Percentiles rank a stretch among this genome's conserved stretches.
phyloP scores from a whole-genome alignment of 1,140 invertebrate species.

The Antheraea pernyi region DNA sequence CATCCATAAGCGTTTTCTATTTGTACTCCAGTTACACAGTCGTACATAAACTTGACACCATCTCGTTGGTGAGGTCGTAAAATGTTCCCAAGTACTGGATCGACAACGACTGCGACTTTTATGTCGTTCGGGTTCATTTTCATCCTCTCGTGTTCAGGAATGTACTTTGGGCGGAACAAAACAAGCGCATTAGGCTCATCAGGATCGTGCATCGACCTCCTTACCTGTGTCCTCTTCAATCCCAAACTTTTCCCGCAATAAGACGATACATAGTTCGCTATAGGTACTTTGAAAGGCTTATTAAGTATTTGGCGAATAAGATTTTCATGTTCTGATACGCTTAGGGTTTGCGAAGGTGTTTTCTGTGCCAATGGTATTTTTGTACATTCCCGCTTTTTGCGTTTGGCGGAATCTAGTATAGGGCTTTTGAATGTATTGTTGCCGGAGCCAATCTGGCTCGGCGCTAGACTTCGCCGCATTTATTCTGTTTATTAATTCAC shows the following conservation, averaged over 20 bases:
- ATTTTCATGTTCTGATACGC: conserved; percentile 78
- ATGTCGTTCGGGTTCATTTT: conserved; percentile 83
- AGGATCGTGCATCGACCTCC: conserved; percentile 94
- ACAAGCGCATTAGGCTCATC: conserved; percentile 96
- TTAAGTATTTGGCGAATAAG: conserved; percentile 90
- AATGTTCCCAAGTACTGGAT: conserved; percentile 94
- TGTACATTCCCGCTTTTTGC: conserved; percentile 63
- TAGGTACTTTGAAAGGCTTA: conserved; percentile 97
- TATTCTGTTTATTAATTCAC: conserved; percentile 14
- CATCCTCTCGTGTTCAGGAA: conserved; percentile 91
- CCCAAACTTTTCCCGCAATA: conserved; percentile 83
- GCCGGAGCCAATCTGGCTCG: conserved; percentile 75
- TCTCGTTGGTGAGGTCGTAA: conserved; percentile 98
- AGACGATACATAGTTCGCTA: conserved; percentile 92
- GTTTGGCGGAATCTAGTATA: conserved; percentile 55
- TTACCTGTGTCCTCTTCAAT: conserved; percentile 70
- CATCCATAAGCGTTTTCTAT: conserved; percentile 95
- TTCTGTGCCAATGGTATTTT: conserved; percentile 60
- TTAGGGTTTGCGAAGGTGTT: conserved; percentile 50
- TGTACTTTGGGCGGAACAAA: conserved; percentile 89
- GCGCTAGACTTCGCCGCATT: conserved; percentile 79
- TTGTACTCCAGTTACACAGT: conserved; percentile 96
- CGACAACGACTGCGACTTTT: conserved; percentile 95
- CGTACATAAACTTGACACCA: conserved; percentile 99
- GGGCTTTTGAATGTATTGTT: conserved; percentile 74